Evolutionary conservation across 1,140 invertebrate species (phyloP), one percentile per base, ranked within the genome.

Genomic region (Protaetia brevitarsis): DNA sequence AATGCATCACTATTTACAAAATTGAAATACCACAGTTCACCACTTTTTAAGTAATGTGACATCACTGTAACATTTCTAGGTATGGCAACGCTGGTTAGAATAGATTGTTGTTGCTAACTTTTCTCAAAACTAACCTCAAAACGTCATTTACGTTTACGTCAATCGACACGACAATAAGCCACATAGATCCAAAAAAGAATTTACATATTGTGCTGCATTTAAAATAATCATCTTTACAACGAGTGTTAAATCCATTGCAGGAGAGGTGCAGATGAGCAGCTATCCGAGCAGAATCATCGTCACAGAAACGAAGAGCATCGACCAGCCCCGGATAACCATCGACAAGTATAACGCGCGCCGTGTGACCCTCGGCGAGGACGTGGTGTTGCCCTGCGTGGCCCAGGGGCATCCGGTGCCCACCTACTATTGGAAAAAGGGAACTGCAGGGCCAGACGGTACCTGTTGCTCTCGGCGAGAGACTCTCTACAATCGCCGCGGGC

Each of bases 381-480:
- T 89, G 61, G 86, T 84, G 64, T 77, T 92, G 69, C 86, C 89
- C 10, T 92, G 90, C 78, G 85, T 87, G 5, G 89, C 89, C 37
- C 89, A 91, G 78, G 90, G 88, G 51, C 87, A 87, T 83, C 90
- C 90, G 2, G 84, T 90, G 28, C 90, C 90, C 36, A 86, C 81
- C 63, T 91, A 90, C 79, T 88, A 87, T 85, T 89, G 88, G 88
- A 89, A 87, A n/a, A 78, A 84, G 85, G 58, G 87, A 89, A 76
- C 82, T 85, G 69, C 84, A 86, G 70, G 87, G 88, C 62, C 83
- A 88, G 72, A 79, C 87, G 68, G 79, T 82, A 70, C 84, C 86
- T 10, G 78, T 89, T 75, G 83, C 84, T 61, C 79, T 87, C 59
- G 85, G 85, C 7, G 80, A 86, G 65, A 74, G 87, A 60, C 82